phyloP scores from a whole-genome alignment of 1,140 invertebrate species.

The Diorhabda sublineata region DNA sequence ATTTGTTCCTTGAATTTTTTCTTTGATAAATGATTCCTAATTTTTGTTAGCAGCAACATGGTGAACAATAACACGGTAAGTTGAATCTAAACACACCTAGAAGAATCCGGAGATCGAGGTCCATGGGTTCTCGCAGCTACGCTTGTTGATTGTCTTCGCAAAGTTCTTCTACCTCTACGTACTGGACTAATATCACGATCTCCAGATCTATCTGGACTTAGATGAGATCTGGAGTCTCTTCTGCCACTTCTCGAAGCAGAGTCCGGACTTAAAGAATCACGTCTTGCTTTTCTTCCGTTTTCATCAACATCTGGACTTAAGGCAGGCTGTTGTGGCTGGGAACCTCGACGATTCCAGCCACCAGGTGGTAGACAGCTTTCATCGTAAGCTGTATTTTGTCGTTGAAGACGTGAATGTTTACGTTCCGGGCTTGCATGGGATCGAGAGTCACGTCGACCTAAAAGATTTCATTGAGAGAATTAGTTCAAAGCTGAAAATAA shows the following conservation, averaged over 20 bases:
- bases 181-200: constrained; percentile 70
- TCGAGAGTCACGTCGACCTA: constrained; percentile 60
- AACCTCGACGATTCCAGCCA: constrained; percentile 60
- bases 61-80: neutral
- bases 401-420: constrained; percentile 67
- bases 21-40: neutral
- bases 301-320: constrained; percentile 70
- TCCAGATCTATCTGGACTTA: constrained; percentile 70
- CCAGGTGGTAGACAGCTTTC: constrained; percentile 71
- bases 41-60: neutral
- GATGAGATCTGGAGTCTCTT: constrained; percentile 69
- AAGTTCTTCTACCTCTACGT: constrained; percentile 56
- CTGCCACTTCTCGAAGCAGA: constrained; percentile 69
- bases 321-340: constrained; percentile 71
- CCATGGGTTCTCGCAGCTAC: constrained; percentile 53
- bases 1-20: too few species aligned
- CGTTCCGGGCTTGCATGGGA: constrained; percentile 61
- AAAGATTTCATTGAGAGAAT: constrained; percentile 10
- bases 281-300: constrained; percentile 63
- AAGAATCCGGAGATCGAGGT: constrained; percentile 58
- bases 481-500: neutral
- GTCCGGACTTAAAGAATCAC: constrained; percentile 83
- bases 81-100: neutral
- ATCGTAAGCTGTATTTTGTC: constrained; percentile 85
- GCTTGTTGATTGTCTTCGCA: constrained; percentile 76